Percentiles rank a stretch among this genome's conserved stretches.
phyloP scores from a whole-genome alignment of 2,113 vertebrate species.

The Silurus meridionalis region DNA sequence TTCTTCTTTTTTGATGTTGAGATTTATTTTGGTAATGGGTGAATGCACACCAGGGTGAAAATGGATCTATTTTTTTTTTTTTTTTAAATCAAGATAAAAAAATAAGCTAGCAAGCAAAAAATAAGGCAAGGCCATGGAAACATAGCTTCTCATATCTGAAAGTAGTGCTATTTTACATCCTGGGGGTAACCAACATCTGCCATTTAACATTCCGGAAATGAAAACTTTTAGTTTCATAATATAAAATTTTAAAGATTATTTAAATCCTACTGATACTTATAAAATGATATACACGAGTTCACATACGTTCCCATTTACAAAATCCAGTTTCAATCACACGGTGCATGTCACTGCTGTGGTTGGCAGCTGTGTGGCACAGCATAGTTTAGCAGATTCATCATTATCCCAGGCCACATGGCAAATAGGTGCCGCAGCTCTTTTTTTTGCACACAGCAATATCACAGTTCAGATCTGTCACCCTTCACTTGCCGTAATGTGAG shows the following conservation, averaged over 20 bases:
- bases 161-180: neutral
- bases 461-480: constrained; percentile 83
- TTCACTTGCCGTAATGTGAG: constrained; percentile 81
- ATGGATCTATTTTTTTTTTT: neutral
- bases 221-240: neutral
- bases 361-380: constrained; percentile 54
- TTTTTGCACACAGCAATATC: constrained; percentile 74
- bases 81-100: neutral
- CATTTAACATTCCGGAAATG: neutral
- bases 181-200: neutral
- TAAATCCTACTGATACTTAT: neutral
- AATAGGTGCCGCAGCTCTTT: constrained; percentile 64
- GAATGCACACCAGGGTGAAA: neutral
- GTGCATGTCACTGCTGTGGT: constrained; percentile 44
- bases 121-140: neutral
- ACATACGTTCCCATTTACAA: neutral
- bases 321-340: neutral
- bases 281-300: neutral
- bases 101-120: neutral
- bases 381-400: constrained; percentile 64
- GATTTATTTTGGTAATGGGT: neutral
- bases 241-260: neutral
- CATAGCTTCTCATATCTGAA: neutral
- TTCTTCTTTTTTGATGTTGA: neutral
- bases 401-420: constrained; percentile 63